A percentile compares a stretch with the other conserved stretches of the same genome.
Evolutionary conservation across 2,888 invertebrate genomes (phyloP).

Genomic region (Pseudanteris insignis): DNA sequence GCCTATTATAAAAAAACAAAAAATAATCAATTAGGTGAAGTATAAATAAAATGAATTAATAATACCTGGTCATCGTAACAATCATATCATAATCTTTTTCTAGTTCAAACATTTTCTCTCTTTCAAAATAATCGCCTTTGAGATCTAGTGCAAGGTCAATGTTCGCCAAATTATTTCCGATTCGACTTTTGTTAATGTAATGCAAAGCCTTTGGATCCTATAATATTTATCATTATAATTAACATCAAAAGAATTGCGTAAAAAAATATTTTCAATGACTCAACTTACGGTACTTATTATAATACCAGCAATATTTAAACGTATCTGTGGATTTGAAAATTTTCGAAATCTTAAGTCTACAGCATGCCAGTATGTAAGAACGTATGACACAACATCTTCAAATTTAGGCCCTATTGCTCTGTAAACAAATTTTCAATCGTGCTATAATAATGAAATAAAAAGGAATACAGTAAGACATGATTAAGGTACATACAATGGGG

Average conservation of each 20-base stretch:
- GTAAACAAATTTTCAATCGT: too few relatives aligned
- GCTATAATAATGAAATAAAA: too few relatives aligned
- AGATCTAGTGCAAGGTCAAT: constrained; percentile 50
- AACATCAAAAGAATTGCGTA: too few relatives aligned
- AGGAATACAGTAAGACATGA: too few relatives aligned
- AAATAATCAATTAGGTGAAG: background rate
- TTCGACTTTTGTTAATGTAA: constrained; percentile 49
- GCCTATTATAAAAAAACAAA: background rate
- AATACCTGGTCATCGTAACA: constrained; percentile 54
- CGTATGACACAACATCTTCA: constrained; percentile 49
- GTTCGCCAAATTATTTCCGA: constrained; percentile 45
- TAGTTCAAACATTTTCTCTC: constrained; percentile 48
- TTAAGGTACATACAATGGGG: too few relatives aligned
- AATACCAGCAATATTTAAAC: constrained; percentile 56
- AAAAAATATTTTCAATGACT: too few relatives aligned
- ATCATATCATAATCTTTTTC: constrained; percentile 52
- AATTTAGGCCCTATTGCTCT: constrained; percentile 26
- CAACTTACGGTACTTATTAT: constrained; percentile 36
- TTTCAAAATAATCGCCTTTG: constrained; percentile 54
- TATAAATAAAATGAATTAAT: background rate
- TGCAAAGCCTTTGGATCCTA: constrained; percentile 50
- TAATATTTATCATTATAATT: background rate
- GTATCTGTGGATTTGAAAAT: constrained; percentile 52
- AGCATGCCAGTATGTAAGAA: constrained; percentile 58
- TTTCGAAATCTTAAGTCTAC: constrained; percentile 57